Evolutionary conservation across 2,888 invertebrate genomes (phyloP).

Genomic region (Drosophila monieri): DNA sequence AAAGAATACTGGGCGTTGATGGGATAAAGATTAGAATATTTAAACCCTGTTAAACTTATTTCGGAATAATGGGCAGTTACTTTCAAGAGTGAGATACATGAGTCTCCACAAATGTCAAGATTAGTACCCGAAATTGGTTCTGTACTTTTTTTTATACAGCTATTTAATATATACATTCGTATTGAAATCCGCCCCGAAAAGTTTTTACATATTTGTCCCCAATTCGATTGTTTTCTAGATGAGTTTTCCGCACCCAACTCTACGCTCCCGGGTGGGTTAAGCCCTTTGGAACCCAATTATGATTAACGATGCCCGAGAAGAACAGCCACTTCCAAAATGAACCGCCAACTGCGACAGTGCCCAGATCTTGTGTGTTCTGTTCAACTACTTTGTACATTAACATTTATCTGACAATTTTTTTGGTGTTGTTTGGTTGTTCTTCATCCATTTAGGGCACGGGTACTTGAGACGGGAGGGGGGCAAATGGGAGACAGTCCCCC

Average conservation of each 20-base stretch:
- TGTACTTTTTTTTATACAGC: constrained; percentile 23
- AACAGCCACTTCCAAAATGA: constrained; percentile 61
- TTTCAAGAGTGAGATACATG: background rate
- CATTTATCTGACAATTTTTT: constrained; percentile 45
- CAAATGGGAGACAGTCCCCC: constrained; percentile 11
- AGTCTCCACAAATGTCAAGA: background rate
- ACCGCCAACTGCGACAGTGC: constrained; percentile 43
- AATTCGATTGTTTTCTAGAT: constrained; percentile 43
- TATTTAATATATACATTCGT: constrained; percentile 2
- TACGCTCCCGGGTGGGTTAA: constrained; percentile 27
- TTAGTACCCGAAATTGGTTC: too few species aligned
- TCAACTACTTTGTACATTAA: constrained; percentile 56
- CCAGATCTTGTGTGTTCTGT: constrained; percentile 51
- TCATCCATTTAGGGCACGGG: constrained; percentile 7
- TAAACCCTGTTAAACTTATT: too few species aligned
- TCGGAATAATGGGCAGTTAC: background rate
- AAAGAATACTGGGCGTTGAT: too few species aligned
- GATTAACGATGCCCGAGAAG: constrained; percentile 62
- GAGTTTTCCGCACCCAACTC: constrained; percentile 26
- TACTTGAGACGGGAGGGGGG: constrained; percentile 17
- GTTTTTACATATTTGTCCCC: constrained; percentile 2
- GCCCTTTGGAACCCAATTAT: constrained; percentile 64
- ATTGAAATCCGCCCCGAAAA: background rate
- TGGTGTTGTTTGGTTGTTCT: constrained; percentile 1
- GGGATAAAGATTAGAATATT: too few species aligned